A percentile compares a stretch with the other conserved stretches of the same genome.
These are phyloP conservation scores for Coelopa pilipes DNA, from an alignment of 2,888 invertebrate genomes.

Conservation along the genomic window DNA sequence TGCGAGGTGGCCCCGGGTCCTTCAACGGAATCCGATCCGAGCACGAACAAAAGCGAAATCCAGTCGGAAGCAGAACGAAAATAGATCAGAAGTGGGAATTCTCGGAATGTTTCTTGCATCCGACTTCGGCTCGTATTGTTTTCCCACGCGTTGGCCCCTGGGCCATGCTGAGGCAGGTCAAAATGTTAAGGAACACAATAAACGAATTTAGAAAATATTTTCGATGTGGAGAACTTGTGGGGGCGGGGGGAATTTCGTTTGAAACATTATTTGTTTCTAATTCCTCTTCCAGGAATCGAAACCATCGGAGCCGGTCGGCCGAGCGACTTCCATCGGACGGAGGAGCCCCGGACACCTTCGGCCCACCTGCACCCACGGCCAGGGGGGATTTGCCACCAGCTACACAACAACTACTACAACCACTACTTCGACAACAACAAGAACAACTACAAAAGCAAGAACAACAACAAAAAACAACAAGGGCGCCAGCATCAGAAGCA, in stretches of 20 bases:
- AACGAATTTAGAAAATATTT: neutral
- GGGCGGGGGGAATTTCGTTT: neutral
- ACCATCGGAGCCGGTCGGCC: neutral
- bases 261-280: conserved; percentile 3
- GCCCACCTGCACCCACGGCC: neutral
- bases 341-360: neutral
- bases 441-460: neutral
- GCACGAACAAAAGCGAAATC: no score
- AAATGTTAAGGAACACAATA: neutral
- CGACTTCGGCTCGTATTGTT: no score
- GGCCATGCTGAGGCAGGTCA: neutral
- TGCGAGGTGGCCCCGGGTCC: no score
- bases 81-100: no score
- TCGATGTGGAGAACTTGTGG: neutral
- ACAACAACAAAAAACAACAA: conserved; percentile 3
- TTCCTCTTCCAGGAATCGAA: conserved; percentile 5
- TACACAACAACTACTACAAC: neutral
- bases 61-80: no score
- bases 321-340: no score
- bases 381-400: neutral
- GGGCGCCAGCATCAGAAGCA: neutral
- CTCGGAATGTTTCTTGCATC: no score
- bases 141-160: no score
- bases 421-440: no score
- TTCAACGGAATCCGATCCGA: no score